A percentile compares a stretch with the other conserved stretches of the same genome.
phyloP scores from a whole-genome alignment of 2,797 vertebrate species.

The Podarcis lilfordi region DNA sequence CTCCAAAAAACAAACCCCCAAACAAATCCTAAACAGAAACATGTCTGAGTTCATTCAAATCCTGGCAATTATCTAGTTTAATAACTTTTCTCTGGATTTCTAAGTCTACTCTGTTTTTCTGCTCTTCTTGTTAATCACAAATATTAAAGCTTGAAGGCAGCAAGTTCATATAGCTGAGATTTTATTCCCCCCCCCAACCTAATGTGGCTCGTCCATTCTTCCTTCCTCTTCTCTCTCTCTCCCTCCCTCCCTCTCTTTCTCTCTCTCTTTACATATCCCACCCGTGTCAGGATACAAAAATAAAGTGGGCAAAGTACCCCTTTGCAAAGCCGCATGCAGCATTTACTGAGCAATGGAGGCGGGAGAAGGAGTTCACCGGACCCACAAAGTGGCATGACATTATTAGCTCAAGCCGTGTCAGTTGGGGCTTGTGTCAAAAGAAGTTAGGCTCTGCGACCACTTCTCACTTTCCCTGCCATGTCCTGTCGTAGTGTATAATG shows the following conservation, averaged over 20 bases:
- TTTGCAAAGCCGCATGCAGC: neutral
- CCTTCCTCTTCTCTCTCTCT: neutral
- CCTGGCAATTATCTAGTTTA: neutral
- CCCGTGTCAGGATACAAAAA: neutral
- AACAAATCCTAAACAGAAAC: neutral
- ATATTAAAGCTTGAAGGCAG: neutral
- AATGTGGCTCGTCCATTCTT: accelerated
- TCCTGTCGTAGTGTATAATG: neutral
- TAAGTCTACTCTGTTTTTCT: neutral
- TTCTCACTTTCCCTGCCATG: neutral
- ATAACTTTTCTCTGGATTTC: neutral
- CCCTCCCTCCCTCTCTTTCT: too few relatives aligned
- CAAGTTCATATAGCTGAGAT: neutral
- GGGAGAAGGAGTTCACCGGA: neutral
- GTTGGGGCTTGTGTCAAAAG: neutral
- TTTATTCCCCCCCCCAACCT: too few relatives aligned
- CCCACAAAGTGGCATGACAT: neutral
- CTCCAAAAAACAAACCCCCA: neutral
- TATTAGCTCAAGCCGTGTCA: neutral
- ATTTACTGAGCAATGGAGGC: neutral
- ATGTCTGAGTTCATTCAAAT: neutral
- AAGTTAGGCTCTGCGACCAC: neutral
- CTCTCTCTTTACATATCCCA: neutral
- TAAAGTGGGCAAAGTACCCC: neutral
- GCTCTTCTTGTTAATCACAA: neutral